A percentile compares a stretch with the other conserved stretches of the same genome.
These are phyloP conservation scores for Plectrocnemia conspersa DNA, from an alignment of 1,140 invertebrate species.

Conservation along the genomic window DNA sequence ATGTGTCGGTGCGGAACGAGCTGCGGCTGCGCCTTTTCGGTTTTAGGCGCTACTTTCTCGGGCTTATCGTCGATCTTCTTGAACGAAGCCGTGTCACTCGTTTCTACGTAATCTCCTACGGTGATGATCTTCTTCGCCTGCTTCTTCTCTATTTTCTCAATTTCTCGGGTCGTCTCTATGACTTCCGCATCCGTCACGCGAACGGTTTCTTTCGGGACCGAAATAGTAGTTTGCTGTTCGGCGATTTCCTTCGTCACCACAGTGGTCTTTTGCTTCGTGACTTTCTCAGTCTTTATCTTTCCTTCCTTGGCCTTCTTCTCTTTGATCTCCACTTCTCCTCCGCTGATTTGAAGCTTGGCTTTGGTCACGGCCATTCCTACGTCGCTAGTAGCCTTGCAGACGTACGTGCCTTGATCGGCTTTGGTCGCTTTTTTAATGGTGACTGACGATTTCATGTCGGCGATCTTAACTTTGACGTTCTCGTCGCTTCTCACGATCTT, in stretches of 20 bases:
- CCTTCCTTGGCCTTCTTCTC: conserved; percentile 43
- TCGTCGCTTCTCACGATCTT: conserved; percentile 69
- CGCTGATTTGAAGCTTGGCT: conserved; percentile 66
- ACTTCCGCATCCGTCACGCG: conserved; percentile 35
- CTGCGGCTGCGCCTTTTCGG: conserved; percentile 51
- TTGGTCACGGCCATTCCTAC: conserved; percentile 75
- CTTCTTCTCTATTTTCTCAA: conserved; percentile 40
- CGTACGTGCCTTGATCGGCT: conserved; percentile 76
- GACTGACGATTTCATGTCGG: conserved; percentile 69
- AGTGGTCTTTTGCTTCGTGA: conserved; percentile 36
- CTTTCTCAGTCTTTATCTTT: conserved; percentile 44
- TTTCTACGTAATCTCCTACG: conserved; percentile 56
- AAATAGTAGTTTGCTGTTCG: conserved; percentile 34
- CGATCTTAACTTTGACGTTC: conserved; percentile 65
- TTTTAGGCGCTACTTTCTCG: conserved; percentile 38
- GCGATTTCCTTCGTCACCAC: conserved; percentile 34
- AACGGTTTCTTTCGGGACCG: conserved; percentile 29
- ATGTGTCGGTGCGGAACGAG: conserved; percentile 55
- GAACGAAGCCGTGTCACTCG: conserved; percentile 56
- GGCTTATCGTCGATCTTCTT: conserved; percentile 59
- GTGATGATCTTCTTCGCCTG: conserved; percentile 52
- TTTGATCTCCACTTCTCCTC: conserved; percentile 28
- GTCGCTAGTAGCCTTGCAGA: conserved; percentile 79
- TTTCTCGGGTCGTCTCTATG: conserved; percentile 37
- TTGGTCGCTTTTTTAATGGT: conserved; percentile 64